phyloP scores from a whole-genome alignment of 2,113 vertebrate species.

The Nycticryphes semicollaris region DNA sequence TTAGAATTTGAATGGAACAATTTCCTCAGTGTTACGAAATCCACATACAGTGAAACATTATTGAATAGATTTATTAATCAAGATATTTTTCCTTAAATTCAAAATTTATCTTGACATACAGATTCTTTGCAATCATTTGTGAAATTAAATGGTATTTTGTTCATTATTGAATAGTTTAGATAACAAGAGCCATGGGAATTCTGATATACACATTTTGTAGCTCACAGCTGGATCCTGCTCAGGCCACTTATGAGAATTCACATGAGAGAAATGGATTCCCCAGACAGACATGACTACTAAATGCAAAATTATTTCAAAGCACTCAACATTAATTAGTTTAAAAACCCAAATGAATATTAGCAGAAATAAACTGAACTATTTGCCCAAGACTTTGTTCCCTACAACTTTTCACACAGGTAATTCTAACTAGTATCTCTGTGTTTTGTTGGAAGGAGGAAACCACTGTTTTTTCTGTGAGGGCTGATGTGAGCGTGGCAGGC shows the following conservation, averaged over 20 bases:
- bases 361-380: background rate
- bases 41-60: background rate
- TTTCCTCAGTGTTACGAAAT: background rate
- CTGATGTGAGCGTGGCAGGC: background rate
- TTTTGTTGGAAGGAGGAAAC: background rate
- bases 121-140: background rate
- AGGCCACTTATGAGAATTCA: background rate
- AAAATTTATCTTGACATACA: background rate
- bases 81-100: background rate
- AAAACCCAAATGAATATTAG: background rate
- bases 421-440: background rate
- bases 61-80: background rate
- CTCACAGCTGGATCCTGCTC: background rate
- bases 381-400: background rate
- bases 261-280: background rate
- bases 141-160: background rate
- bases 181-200: conserved; percentile 19
- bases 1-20: background rate
- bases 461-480: background rate
- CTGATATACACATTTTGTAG: background rate
- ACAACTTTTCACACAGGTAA: background rate
- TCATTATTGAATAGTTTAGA: background rate
- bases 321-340: background rate
- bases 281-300: background rate
- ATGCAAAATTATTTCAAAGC: background rate